Evolutionary conservation across 2,888 invertebrate species (phyloP).

Genomic region (Drosophila demipolita): DNA sequence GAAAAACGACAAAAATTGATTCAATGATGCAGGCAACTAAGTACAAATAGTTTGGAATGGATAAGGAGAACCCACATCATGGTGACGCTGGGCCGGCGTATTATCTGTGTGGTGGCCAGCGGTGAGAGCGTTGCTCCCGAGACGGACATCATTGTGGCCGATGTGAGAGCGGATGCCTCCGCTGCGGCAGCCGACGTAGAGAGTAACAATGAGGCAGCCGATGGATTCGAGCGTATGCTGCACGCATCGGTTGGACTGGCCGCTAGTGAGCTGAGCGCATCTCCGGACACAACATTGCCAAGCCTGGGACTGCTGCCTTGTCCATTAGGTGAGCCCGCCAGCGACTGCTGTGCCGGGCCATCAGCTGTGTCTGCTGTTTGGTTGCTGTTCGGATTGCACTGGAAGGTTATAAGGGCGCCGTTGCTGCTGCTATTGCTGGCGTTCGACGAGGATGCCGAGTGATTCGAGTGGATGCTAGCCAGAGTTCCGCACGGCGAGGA

Average conservation of each 20-base stretch:
- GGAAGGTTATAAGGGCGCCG: constrained; percentile 82
- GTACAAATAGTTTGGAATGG: constrained; percentile 38
- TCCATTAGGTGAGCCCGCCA: constrained; percentile 67
- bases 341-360: constrained; percentile 33
- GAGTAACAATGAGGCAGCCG: constrained; percentile 82
- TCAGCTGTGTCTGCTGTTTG: constrained; percentile 56
- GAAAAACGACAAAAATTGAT: constrained; percentile 29
- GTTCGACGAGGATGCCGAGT: constrained; percentile 80
- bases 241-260: constrained; percentile 84
- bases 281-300: constrained; percentile 63
- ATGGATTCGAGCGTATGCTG: constrained; percentile 84
- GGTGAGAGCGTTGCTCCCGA: constrained; percentile 83
- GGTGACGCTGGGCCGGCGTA: constrained; percentile 85
- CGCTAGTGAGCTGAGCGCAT: constrained; percentile 82
- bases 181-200: constrained; percentile 80
- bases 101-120: constrained; percentile 84
- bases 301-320: constrained; percentile 65
- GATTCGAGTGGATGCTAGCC: constrained; percentile 82
- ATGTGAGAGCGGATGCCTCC: constrained; percentile 65
- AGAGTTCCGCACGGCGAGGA: constrained; percentile 82
- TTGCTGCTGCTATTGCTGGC: constrained; percentile 83
- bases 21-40: constrained; percentile 41
- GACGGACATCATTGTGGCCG: constrained; percentile 64
- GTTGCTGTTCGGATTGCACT: constrained; percentile 70
- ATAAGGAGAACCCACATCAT: constrained; percentile 84